Percentiles rank a stretch among this genome's conserved stretches.
Evolutionary conservation across 2,888 invertebrate genomes (phyloP).

Genomic region (Pachycephus smyrnensis): DNA sequence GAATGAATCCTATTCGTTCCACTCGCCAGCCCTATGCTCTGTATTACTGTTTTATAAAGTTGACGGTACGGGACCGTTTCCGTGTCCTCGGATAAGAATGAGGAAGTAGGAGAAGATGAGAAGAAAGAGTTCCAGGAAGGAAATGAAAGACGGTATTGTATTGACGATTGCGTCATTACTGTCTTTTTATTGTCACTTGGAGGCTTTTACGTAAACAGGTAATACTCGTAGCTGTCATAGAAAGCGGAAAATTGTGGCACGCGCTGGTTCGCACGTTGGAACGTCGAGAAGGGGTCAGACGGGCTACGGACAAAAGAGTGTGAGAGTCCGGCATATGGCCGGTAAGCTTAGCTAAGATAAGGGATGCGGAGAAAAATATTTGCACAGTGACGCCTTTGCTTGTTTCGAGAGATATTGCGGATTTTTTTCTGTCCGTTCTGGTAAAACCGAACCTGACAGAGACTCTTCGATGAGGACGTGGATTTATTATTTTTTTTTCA

Average conservation of each 20-base stretch:
- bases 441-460: neutral
- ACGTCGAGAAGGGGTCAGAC: neutral
- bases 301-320: constrained; percentile 38
- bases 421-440: neutral
- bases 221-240: neutral
- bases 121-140: neutral
- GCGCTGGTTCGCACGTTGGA: neutral
- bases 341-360: constrained; percentile 58
- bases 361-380: constrained; percentile 54
- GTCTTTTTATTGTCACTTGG: neutral
- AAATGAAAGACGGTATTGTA: neutral
- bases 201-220: neutral
- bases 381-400: constrained; percentile 51
- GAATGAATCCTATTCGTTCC: neutral
- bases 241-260: neutral
- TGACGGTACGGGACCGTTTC: neutral
- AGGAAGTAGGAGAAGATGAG: neutral
- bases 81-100: neutral
- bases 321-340: constrained; percentile 56
- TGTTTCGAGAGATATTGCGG: constrained; percentile 5
- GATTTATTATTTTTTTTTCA: neutral
- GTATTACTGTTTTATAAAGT: neutral
- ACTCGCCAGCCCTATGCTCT: neutral
- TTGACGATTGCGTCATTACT: neutral
- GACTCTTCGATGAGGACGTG: neutral